A percentile compares a stretch with the other conserved stretches of the same genome.
Evolutionary conservation across 2,888 invertebrate species (phyloP).

Genomic region (Scaeva pyrastri): DNA sequence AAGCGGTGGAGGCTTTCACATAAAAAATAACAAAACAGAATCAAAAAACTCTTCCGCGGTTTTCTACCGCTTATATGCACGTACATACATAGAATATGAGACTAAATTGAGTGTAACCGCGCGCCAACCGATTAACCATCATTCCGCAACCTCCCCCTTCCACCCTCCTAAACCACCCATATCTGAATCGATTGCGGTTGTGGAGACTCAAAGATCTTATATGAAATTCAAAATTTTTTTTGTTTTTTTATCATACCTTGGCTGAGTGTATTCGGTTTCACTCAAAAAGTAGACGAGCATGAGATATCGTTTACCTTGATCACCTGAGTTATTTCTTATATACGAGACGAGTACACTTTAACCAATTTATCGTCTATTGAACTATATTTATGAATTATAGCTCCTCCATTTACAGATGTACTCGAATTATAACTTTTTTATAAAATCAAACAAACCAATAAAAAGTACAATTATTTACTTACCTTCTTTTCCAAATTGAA

Average conservation of each 20-base stretch:
- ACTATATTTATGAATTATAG: neutral
- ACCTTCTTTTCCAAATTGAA: neutral
- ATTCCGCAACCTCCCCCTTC: neutral
- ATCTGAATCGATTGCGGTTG: slow-evolving; percentile 1
- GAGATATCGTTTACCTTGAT: slow-evolving; percentile 4
- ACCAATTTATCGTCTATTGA: slow-evolving; percentile 9
- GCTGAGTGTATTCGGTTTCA: slow-evolving; percentile 14
- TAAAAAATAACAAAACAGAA: neutral
- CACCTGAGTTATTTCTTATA: neutral
- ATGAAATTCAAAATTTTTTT: neutral
- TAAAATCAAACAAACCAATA: neutral
- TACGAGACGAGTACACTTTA: too few relatives aligned
- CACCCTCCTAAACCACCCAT: too few relatives aligned
- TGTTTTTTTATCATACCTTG: slow-evolving; percentile 10
- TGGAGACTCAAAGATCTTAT: neutral
- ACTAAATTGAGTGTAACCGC: slow-evolving; percentile 22
- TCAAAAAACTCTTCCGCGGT: neutral
- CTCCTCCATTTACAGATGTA: neutral
- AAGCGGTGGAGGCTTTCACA: neutral
- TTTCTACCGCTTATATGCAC: neutral
- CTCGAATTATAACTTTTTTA: too few relatives aligned
- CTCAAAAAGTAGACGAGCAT: slow-evolving; percentile 3
- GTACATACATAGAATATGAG: too few relatives aligned
- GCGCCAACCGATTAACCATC: neutral
- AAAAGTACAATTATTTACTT: neutral